A percentile compares a stretch with the other conserved stretches of the same genome.
Evolutionary conservation across 2,888 invertebrate species (phyloP).

Genomic region (Caenorhabditis drosophilae): DNA sequence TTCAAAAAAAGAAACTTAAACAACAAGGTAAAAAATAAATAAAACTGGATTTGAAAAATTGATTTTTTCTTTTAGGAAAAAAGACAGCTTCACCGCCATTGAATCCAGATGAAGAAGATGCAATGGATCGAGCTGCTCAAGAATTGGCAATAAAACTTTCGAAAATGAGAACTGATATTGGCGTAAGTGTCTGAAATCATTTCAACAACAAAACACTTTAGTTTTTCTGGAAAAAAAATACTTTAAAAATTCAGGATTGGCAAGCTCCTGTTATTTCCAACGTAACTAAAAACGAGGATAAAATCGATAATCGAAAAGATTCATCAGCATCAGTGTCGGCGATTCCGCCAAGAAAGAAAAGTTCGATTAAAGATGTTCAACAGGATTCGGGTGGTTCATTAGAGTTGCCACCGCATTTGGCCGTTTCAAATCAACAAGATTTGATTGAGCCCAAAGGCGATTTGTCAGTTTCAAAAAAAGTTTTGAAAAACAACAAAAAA

Average conservation of each 20-base stretch:
- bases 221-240: too few relatives aligned
- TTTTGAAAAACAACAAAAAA: background rate
- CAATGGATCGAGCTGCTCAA: slow-evolving; percentile 63
- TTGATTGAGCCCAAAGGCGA: slow-evolving; percentile 46
- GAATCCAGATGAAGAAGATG: slow-evolving; percentile 62
- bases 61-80: too few relatives aligned
- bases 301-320: too few relatives aligned
- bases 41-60: too few relatives aligned
- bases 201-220: too few relatives aligned
- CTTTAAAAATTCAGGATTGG: too few relatives aligned
- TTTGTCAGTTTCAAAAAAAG: slow-evolving; percentile 18
- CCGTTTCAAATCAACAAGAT: slow-evolving; percentile 29
- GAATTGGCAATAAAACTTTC: slow-evolving; percentile 64
- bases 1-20: slow-evolving; percentile 63
- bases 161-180: slow-evolving; percentile 50
- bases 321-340: slow-evolving; percentile 41
- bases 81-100: slow-evolving; percentile 46
- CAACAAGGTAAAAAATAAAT: too few relatives aligned
- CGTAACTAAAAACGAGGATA: too few relatives aligned
- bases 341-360: slow-evolving; percentile 48
- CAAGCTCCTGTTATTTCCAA: slow-evolving; percentile 42
- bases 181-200: too few relatives aligned
- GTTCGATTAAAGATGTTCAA: slow-evolving; percentile 48
- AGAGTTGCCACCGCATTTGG: slow-evolving; percentile 41
- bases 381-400: slow-evolving; percentile 50